Conservation (phyloP, 2,888 invertebrate genomes). For the Conistra vaccinii region DNA sequence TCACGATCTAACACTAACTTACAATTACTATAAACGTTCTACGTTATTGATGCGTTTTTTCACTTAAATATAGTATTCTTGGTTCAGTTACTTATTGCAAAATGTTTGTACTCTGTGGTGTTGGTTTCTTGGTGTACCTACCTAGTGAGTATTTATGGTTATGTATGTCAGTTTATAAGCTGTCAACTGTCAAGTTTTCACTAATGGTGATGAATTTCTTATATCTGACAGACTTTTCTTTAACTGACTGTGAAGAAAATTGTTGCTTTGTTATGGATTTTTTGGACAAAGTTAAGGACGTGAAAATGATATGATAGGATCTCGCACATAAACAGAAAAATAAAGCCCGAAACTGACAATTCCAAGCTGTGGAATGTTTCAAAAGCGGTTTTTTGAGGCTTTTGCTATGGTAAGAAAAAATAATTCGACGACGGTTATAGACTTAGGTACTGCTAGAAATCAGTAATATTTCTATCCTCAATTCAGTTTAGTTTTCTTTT, state of each 20-base stretch:
- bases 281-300: background rate
- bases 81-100: conserved; percentile 2
- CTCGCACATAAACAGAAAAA: background rate
- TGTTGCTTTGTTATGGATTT: background rate
- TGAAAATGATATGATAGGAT: background rate
- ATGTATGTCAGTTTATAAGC: background rate
- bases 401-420: background rate
- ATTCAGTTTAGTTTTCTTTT: background rate
- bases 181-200: background rate
- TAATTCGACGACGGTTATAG: background rate
- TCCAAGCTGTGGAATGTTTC: background rate
- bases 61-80: conserved; percentile 36
- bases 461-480: background rate
- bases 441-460: background rate
- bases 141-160: background rate
- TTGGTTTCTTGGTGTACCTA: background rate
- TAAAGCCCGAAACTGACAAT: background rate
- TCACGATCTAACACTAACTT: conserved; percentile 72
- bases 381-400: background rate
- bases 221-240: background rate
- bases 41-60: conserved; percentile 64
- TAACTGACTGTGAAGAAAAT: no score
- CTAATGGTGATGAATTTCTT: background rate
- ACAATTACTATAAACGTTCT: conserved; percentile 73
- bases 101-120: background rate